Conservation (phyloP, 2,888 invertebrate genomes). For the Mesochorus sp. region DNA sequence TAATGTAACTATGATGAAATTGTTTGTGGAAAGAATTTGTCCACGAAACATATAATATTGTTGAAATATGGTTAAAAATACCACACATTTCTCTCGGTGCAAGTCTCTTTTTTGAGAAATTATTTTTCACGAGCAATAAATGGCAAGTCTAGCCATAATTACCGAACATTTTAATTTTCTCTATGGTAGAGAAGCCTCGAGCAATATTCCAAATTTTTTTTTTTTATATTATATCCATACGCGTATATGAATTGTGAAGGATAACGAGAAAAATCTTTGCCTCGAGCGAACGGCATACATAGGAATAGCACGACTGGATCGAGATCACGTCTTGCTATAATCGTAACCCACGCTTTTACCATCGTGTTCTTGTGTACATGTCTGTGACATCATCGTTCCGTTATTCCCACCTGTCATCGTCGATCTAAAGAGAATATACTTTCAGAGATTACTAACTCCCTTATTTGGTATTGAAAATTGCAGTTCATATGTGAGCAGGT, state of each 20-base stretch:
- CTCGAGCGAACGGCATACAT: constrained; percentile 12
- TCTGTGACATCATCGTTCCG: constrained; percentile 75
- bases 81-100: too few species aligned
- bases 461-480: constrained; percentile 56
- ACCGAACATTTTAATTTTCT: too few species aligned
- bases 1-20: too few species aligned
- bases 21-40: too few species aligned
- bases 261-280: constrained; percentile 47
- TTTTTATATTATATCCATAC: neutral
- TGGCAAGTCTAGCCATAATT: too few species aligned
- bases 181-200: neutral
- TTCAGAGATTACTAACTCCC: constrained; percentile 58
- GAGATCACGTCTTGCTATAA: constrained; percentile 72
- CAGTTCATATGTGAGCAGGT: constrained; percentile 24
- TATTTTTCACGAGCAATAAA: too few species aligned
- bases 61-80: too few species aligned
- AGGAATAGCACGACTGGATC: constrained; percentile 20
- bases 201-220: constrained; percentile 15
- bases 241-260: constrained; percentile 37
- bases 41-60: too few species aligned
- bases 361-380: too few species aligned
- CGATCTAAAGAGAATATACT: constrained; percentile 62
- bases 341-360: constrained; percentile 73
- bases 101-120: too few species aligned
- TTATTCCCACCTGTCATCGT: constrained; percentile 73